A percentile compares a stretch with the other conserved stretches of the same genome.
Conservation (phyloP, 1,140 invertebrate genomes). For the Lepidurus packardi region DNA sequence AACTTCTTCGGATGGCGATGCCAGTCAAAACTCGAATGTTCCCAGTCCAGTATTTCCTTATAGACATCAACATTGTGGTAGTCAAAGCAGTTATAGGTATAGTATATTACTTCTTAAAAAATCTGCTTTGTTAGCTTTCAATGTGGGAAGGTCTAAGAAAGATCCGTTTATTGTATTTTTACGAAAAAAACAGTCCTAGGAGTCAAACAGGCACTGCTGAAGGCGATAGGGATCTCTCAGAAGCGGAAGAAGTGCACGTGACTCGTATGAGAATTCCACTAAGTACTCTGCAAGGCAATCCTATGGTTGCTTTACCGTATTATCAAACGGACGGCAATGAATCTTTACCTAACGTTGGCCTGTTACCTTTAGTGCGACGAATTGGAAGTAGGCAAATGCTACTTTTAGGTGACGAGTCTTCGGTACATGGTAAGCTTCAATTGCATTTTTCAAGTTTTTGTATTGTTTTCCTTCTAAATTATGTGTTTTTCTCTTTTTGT, state of each 20-base stretch:
- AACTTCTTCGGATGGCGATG: background rate
- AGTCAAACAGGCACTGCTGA: slow-evolving; percentile 1
- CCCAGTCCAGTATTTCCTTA: slow-evolving; percentile 3
- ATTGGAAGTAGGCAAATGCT: slow-evolving; percentile 34
- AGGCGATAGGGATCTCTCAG: slow-evolving; percentile 31
- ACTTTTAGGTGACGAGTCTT: slow-evolving; percentile 32
- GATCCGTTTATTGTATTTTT: background rate
- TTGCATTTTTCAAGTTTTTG: background rate
- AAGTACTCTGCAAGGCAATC: background rate
- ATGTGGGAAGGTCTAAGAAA: background rate
- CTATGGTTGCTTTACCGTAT: background rate
- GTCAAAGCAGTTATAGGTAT: background rate
- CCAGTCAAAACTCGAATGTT: background rate
- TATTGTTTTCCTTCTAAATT: background rate
- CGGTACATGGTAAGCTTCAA: slow-evolving; percentile 27
- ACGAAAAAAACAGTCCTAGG: background rate
- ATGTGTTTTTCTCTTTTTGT: background rate
- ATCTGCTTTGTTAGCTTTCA: background rate
- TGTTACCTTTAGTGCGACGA: slow-evolving; percentile 26
- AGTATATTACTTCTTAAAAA: background rate
- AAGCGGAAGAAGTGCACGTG: slow-evolving; percentile 24
- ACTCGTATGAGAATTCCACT: slow-evolving; percentile 12
- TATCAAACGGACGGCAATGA: slow-evolving; percentile 25
- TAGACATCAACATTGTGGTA: background rate
- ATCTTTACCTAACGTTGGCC: background rate